A percentile compares a stretch with the other conserved stretches of the same genome.
phyloP scores from a whole-genome alignment of 2,888 invertebrate genomes.

The Dicyrtoma fusca region DNA sequence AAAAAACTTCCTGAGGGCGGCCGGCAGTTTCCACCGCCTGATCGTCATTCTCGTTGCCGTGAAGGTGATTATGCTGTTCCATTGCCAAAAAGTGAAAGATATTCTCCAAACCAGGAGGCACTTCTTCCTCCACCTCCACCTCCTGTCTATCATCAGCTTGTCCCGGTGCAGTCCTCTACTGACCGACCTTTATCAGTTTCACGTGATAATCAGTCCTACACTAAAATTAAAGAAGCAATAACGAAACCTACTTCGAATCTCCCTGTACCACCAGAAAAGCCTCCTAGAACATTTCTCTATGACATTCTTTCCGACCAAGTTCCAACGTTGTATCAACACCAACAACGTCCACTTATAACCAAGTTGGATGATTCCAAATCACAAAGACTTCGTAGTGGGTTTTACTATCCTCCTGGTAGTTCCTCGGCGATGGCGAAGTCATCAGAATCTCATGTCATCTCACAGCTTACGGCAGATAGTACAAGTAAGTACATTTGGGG shows the following conservation, averaged over 20 bases:
- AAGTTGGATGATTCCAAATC: neutral
- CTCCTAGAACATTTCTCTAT: slow-evolving; percentile 68
- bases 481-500: slow-evolving; percentile 21
- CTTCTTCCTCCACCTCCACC: slow-evolving; percentile 33
- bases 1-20: neutral
- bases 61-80: slow-evolving; percentile 22
- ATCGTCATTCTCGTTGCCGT: neutral
- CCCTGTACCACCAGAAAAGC: slow-evolving; percentile 73
- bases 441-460: neutral
- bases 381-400: slow-evolving; percentile 9
- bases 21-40: too few relatives aligned
- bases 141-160: slow-evolving; percentile 14
- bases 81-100: slow-evolving; percentile 9
- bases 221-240: slow-evolving; percentile 13
- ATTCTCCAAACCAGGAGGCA: slow-evolving; percentile 10
- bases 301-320: slow-evolving; percentile 46
- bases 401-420: slow-evolving; percentile 11
- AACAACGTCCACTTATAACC: slow-evolving; percentile 29
- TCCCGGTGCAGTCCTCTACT: slow-evolving; percentile 15
- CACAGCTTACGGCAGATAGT: neutral
- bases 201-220: slow-evolving; percentile 1
- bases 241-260: slow-evolving; percentile 19
- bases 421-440: neutral
- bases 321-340: slow-evolving; percentile 10
- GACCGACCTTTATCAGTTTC: slow-evolving; percentile 32